These are phyloP conservation scores for Scarus forsteni DNA, from an alignment of 2,797 vertebrate genomes.

Conservation along the genomic window DNA sequence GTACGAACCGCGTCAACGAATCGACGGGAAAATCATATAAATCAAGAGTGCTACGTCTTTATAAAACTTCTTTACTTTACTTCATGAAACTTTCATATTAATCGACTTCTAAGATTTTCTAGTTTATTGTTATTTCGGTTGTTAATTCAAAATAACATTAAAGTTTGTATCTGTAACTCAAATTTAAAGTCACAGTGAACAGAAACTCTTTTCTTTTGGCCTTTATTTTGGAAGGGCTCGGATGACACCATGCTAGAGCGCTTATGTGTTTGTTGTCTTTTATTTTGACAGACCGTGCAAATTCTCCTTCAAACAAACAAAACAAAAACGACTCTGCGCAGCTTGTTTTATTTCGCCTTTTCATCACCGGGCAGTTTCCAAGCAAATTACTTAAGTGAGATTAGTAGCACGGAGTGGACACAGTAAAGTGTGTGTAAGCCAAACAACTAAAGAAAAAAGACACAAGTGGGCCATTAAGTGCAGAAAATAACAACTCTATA, in stretches of 20 bases:
- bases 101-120: too few species aligned
- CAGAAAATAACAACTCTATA: constrained; percentile 64
- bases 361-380: constrained; percentile 16
- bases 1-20: too few species aligned
- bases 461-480: constrained; percentile 46
- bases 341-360: constrained; percentile 26
- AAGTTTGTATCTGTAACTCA: not conserved
- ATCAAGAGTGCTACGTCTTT: too few species aligned
- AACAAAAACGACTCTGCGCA: constrained; percentile 1
- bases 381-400: constrained; percentile 22
- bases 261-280: not conserved
- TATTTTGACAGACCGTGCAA: constrained; percentile 13
- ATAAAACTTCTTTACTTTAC: too few species aligned
- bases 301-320: not conserved
- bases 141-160: too few species aligned
- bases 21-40: too few species aligned
- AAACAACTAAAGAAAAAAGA: constrained; percentile 31
- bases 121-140: too few species aligned
- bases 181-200: not conserved
- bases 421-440: constrained; percentile 22
- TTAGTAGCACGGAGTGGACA: constrained; percentile 24
- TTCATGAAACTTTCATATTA: too few species aligned
- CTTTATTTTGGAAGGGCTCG: not conserved
- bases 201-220: not conserved
- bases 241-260: not conserved